A percentile compares a stretch with the other conserved stretches of the same genome.
phyloP scores from a whole-genome alignment of 2,113 vertebrate genomes.

The Tragelaphus scriptus region DNA sequence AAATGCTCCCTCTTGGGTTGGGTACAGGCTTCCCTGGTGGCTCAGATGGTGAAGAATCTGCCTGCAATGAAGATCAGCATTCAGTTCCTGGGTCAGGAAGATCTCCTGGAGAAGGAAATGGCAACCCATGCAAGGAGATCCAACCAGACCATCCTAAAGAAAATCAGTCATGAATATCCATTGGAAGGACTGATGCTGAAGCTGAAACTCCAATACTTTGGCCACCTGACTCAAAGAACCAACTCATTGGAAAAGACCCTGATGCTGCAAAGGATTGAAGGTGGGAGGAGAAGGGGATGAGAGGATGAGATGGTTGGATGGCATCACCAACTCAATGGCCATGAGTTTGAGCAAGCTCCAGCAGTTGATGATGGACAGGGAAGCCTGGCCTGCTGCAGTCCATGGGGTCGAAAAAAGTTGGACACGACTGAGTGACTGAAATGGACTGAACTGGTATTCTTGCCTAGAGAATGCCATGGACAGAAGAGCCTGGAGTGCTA shows the following conservation, averaged over 20 bases:
- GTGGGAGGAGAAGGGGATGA: not conserved
- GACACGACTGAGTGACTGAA: not conserved
- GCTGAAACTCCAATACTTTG: not conserved
- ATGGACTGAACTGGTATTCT: not conserved
- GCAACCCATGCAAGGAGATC: not conserved
- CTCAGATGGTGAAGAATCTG: not conserved
- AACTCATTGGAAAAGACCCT: not conserved
- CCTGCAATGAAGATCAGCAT: not conserved
- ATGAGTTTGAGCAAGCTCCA: not conserved
- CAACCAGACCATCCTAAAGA: not conserved
- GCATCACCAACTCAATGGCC: not conserved
- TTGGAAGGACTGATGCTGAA: not conserved
- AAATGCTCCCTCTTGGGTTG: not conserved
- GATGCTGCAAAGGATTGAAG: not conserved
- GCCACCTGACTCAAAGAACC: not conserved
- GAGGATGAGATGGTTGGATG: not conserved
- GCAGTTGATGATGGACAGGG: not conserved
- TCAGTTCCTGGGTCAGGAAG: not conserved
- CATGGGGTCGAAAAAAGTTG: not conserved
- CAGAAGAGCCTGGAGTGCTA: not conserved
- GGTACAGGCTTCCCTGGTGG: not conserved
- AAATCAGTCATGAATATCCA: not conserved
- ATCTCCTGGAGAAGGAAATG: not conserved
- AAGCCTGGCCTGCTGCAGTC: not conserved
- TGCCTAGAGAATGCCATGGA: not conserved